Evolutionary conservation across 2,797 vertebrate genomes (phyloP).

Genomic region (Peromyscus nudipes): DNA sequence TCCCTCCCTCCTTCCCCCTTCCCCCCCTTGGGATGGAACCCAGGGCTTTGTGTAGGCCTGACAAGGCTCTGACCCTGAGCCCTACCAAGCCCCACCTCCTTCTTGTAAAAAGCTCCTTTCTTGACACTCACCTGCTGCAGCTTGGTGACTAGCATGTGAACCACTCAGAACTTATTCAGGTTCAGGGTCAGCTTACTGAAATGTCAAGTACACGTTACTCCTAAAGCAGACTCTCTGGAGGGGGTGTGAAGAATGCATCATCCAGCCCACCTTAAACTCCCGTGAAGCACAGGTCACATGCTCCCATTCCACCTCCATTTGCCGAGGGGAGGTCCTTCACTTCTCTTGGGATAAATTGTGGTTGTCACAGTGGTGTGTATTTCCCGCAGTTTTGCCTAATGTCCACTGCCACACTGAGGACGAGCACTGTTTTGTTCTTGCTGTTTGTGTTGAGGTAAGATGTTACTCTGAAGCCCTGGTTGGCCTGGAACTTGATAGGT

Average conservation of each 20-base stretch:
- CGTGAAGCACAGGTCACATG: not conserved
- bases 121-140: conserved; percentile 70
- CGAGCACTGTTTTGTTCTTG: conserved; percentile 56
- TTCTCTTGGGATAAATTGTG: not conserved
- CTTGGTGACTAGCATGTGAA: conserved; percentile 66
- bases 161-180: conserved; percentile 40
- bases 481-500: not conserved
- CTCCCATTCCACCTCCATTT: not conserved
- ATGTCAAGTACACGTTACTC: conserved; percentile 63
- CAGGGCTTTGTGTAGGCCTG: not conserved
- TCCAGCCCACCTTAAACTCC: not conserved
- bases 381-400: conserved; percentile 57
- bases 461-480: not conserved
- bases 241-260: conserved; percentile 70
- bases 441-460: not conserved
- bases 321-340: not conserved
- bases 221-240: conserved; percentile 72
- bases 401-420: conserved; percentile 77
- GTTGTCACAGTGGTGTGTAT: not conserved
- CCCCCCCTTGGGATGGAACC: not conserved
- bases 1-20: fast-evolving
- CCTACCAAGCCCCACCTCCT: not conserved
- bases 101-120: conserved; percentile 77
- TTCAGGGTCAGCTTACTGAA: conserved; percentile 31
- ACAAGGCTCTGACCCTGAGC: not conserved